These are phyloP conservation scores for Excalfactoria chinensis DNA, from an alignment of 2,113 vertebrate genomes.

Conservation along the genomic window DNA sequence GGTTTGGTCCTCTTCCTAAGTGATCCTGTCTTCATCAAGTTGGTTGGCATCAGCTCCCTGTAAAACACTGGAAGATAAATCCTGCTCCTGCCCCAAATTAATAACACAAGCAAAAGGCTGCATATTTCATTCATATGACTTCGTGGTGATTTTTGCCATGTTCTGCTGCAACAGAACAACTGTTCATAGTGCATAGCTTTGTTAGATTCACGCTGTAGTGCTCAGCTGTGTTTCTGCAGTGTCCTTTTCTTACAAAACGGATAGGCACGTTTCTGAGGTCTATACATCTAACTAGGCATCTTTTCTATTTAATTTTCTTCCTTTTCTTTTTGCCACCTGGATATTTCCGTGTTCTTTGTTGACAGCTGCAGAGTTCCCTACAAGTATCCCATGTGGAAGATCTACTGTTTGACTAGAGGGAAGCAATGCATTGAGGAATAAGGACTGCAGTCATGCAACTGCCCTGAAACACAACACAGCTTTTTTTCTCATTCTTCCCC, in stretches of 20 bases:
- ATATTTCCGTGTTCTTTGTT: not conserved
- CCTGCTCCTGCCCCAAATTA: not conserved
- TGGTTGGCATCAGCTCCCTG: not conserved
- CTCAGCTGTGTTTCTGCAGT: not conserved
- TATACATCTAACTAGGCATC: not conserved
- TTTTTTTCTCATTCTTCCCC: not conserved
- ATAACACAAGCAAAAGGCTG: not conserved
- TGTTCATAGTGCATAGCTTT: not conserved
- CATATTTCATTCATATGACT: not conserved
- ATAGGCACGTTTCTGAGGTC: not conserved
- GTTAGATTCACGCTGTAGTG: not conserved
- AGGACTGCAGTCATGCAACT: conserved; percentile 11
- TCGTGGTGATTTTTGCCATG: not conserved
- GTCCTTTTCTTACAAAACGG: not conserved
- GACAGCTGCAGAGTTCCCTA: not conserved
- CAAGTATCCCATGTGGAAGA: not conserved
- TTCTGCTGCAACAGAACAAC: not conserved
- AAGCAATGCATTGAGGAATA: not conserved
- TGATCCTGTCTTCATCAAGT: not conserved
- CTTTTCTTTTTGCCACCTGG: conserved; percentile 4
- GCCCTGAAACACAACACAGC: not conserved
- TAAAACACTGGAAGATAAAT: not conserved
- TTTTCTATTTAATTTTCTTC: not conserved
- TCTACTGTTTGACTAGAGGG: not conserved
- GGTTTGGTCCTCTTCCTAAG: not conserved